Conservation (phyloP, 2,797 vertebrate species). For the Myiotriccus ornatus region DNA sequence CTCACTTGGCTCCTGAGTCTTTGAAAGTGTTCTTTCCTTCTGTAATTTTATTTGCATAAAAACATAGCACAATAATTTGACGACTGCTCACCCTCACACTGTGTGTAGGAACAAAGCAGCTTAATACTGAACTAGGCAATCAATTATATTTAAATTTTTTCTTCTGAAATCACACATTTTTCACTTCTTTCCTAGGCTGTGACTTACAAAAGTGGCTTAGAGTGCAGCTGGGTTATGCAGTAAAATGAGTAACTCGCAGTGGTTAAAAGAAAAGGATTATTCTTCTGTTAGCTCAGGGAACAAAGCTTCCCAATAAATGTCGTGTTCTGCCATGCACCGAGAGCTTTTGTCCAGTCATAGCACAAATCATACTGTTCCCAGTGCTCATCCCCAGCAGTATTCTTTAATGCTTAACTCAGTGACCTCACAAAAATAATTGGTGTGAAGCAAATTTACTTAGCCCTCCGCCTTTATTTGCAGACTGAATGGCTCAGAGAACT, state of each 20-base stretch:
- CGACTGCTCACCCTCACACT: background rate
- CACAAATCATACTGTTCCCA: conserved; percentile 44
- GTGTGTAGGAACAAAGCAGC: background rate
- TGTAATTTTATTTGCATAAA: conserved; percentile 35
- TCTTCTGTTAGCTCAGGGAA: conserved; percentile 12
- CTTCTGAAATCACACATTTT: background rate
- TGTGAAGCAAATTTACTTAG: conserved; percentile 72
- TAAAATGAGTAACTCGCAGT: background rate
- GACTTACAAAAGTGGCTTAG: conserved; percentile 12
- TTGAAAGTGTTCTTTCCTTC: background rate
- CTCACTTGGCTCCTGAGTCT: background rate
- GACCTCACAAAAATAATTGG: conserved; percentile 73
- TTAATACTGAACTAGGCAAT: background rate
- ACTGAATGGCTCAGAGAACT: conserved; percentile 18
- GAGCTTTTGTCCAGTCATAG: conserved; percentile 23
- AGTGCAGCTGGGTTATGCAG: background rate
- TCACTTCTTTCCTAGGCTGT: background rate
- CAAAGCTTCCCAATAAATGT: conserved; percentile 54
- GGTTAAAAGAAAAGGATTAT: conserved; percentile 31
- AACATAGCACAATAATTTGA: conserved; percentile 12
- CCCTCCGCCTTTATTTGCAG: conserved; percentile 67
- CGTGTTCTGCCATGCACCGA: background rate
- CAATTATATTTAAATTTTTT: background rate
- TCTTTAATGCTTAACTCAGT: conserved; percentile 65
- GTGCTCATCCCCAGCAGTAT: background rate